Evolutionary conservation across 2,113 vertebrate genomes (phyloP), one percentile per base, ranked within the genome.

Genomic region (Rhodinocichla rosea): DNA sequence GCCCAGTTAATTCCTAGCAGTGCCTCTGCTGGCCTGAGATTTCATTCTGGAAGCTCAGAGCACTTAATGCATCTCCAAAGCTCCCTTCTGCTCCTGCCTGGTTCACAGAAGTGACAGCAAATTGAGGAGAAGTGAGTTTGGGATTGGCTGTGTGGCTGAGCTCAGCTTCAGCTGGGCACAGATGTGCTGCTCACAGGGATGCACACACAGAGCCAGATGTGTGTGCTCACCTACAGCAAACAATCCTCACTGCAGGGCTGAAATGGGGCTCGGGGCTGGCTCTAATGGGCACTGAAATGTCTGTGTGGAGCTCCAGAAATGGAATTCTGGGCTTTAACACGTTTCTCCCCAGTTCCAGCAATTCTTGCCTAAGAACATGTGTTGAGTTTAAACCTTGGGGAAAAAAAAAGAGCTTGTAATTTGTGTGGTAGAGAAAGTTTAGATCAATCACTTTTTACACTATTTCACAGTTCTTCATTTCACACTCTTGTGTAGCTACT

Each of bases 391-490:
- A 94, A 94, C 78, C 60, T 85, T 60, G 74, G 59, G 74, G 80
- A 65, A 91, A 91, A 87, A 40, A 64, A 86, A 95, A 89, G 4
- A 94, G 60, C 39, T 87, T 52, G 45, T 89, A 88, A 90, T 96
- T 94, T 97, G 55, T 75, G 23, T 26, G 76, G 6, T 65, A 74
- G 76, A 52, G 17, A 16, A 82, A 94, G 81, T 77, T 87, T 80
- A 91, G 78, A 92, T 91, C 79, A 60, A 94, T 92, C 67, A 83
- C 79, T 94, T 87, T 83, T 83, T 90, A 67, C 27, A n/a, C 45
- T 89, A 20, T 95, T 97, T 97, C 81, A 81, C 79, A n/a, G 55
- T 80, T 80, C 24, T 96, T 96, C 57, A 27, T 93, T 92, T 74
- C 13, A 40, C 93, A 55, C 6, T 10, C 89, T 94, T 90, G 56